A percentile compares a stretch with the other conserved stretches of the same genome.
phyloP scores from a whole-genome alignment of 2,888 invertebrate species.

The Aporophyla nigra region DNA sequence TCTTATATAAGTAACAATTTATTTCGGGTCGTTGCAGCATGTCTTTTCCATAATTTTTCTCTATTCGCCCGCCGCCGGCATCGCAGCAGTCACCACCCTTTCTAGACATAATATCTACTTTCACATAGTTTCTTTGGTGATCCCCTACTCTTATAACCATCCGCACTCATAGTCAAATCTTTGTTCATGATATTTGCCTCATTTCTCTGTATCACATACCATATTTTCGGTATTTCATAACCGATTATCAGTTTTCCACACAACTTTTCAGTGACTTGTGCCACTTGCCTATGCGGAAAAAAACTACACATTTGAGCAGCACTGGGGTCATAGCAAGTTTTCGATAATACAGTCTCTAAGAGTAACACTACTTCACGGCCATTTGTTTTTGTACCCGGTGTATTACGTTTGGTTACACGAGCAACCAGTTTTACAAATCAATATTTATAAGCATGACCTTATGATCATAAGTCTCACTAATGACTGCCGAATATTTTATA shows the following conservation, averaged over 20 bases:
- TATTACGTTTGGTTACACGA: constrained; percentile 32
- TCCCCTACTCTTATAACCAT: not conserved
- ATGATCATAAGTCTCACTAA: constrained; percentile 26
- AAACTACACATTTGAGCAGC: not conserved
- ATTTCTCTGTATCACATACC: not conserved
- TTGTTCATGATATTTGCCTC: not conserved
- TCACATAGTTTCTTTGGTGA: not conserved
- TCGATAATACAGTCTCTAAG: constrained; percentile 6
- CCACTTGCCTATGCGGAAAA: not conserved
- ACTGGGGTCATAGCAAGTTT: not conserved
- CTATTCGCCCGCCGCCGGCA: too few species aligned
- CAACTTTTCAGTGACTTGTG: not conserved
- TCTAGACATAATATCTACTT: not conserved
- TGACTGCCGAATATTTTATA: constrained; percentile 25
- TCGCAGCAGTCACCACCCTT: not conserved
- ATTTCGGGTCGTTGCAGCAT: too few species aligned
- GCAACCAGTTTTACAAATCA: constrained; percentile 51
- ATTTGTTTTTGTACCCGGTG: constrained; percentile 29
- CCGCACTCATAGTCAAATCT: not conserved
- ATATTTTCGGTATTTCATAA: too few species aligned
- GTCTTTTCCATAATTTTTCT: not conserved
- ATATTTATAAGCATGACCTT: constrained; percentile 55
- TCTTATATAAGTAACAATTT: too few species aligned
- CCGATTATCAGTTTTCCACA: not conserved
- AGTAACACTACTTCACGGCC: constrained; percentile 23